Base-by-base conservation (phyloP, 2,113 vertebrate genomes). In the Cephalopholis sonnerati region DNA sequence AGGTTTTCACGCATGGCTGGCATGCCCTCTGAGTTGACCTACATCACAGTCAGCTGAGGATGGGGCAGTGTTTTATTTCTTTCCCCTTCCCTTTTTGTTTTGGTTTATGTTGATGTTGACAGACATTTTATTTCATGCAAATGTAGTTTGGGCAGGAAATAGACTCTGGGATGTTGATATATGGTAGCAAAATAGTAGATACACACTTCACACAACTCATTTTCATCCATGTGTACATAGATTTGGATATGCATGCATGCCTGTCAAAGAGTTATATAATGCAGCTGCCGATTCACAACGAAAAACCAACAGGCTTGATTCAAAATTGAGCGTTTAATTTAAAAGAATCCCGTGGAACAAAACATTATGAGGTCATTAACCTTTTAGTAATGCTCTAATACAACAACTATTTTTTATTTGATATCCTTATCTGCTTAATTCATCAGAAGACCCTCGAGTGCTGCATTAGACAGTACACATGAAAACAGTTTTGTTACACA, bases 21-120 rank as follows among this genome's bases (percentile, higher is more conserved):
- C n/a, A 16, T 77, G 68, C 44, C 68, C 63, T 86, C 59, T 64
- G 20, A 58, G 41, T 18, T 61, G 48, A 71, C 58, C 54, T 61
- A 32, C 55, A 79, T 75, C 78, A 55, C 57, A 70, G 44, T 77
- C 69, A 65, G 41, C 69, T 74, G 63, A 70, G 32, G 20, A 80
- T 20, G 39, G 5, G 32, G 5, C 27, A 27, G 8, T 25, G 18
- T 39, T 50, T 63, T 51, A 4, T 48, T 68, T 53, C 27, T 53
- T 54, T 71, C n/a, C 16, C 67, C 41, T 24, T 50, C 8, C 18
- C 1, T n/a, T 59, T 24, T 27, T 48, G 4, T 17, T 64, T 80
- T 39, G 18, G 27, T 58, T 64, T 32, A 25, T n/a, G 0, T 50
- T 63, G 54, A 72, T 29, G 36, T 20, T 44, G 48, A 41, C 68